These are phyloP conservation scores for Ploceus nigricollis DNA, from an alignment of 2,113 vertebrate species.

Conservation along the genomic window DNA sequence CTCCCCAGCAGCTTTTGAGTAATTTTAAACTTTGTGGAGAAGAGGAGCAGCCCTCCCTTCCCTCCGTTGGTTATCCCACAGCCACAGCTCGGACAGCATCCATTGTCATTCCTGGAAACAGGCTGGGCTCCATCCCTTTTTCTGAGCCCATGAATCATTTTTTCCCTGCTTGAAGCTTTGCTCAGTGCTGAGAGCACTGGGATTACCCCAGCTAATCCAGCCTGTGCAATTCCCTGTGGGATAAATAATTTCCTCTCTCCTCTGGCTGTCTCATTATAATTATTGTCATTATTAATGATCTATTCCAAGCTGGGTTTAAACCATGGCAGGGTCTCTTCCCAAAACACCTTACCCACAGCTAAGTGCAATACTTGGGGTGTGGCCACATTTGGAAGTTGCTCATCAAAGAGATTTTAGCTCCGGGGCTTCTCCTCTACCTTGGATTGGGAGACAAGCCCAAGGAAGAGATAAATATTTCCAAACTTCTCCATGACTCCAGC, in stretches of 20 bases:
- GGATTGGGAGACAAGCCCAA: background rate
- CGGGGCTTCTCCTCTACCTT: slow-evolving; percentile 13
- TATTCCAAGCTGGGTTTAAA: background rate
- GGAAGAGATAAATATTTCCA: background rate
- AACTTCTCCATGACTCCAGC: background rate
- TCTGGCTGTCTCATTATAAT: background rate
- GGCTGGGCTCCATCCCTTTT: background rate
- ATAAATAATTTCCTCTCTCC: background rate
- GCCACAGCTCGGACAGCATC: background rate
- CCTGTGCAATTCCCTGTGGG: background rate
- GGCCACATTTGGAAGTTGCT: background rate
- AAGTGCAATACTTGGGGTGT: background rate
- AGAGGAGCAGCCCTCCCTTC: background rate
- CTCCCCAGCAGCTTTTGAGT: background rate
- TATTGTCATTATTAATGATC: background rate
- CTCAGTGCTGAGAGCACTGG: background rate
- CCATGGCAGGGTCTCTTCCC: background rate
- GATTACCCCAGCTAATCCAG: background rate
- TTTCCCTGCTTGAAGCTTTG: background rate
- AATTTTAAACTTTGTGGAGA: background rate
- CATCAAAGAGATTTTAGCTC: slow-evolving; percentile 6
- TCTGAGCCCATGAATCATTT: background rate
- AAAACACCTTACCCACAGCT: background rate
- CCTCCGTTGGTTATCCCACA: rapidly evolving
- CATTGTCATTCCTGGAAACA: background rate